Evolutionary conservation across 2,797 vertebrate genomes (phyloP).

Genomic region (Tympanoctomys barrerae): DNA sequence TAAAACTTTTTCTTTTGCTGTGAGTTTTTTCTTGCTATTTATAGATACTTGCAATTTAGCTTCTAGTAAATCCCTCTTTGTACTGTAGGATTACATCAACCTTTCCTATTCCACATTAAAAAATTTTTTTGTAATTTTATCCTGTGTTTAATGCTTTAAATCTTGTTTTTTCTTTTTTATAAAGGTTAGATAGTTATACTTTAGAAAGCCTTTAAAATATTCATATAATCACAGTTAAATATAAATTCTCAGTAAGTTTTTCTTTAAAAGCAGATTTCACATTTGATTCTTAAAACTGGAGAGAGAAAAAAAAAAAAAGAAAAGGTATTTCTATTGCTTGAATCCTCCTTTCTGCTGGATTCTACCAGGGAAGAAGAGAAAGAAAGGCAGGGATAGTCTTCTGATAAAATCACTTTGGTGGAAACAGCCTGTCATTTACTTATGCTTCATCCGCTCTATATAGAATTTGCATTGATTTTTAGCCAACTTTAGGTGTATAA

Average conservation of each 20-base stretch:
- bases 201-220: constrained; percentile 42
- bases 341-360: neutral
- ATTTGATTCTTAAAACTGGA: neutral
- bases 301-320: neutral
- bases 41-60: neutral
- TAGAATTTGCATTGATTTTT: constrained; percentile 33
- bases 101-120: constrained; percentile 39
- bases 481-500: neutral
- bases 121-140: constrained; percentile 25
- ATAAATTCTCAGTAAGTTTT: neutral
- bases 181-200: neutral
- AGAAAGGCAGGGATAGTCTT: neutral
- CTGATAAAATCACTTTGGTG: neutral
- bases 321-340: neutral
- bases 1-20: neutral
- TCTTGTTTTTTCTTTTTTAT: constrained; percentile 1
- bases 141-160: constrained; percentile 21
- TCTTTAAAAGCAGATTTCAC: neutral
- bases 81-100: neutral
- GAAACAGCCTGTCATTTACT: neutral
- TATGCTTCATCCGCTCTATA: neutral
- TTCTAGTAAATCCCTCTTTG: neutral
- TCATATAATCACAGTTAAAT: neutral
- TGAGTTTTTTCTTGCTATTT: constrained; percentile 17
- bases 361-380: neutral